A percentile compares a stretch with the other conserved stretches of the same genome.
phyloP scores from a whole-genome alignment of 1,140 invertebrate genomes.

The Drosophila carrolli region DNA sequence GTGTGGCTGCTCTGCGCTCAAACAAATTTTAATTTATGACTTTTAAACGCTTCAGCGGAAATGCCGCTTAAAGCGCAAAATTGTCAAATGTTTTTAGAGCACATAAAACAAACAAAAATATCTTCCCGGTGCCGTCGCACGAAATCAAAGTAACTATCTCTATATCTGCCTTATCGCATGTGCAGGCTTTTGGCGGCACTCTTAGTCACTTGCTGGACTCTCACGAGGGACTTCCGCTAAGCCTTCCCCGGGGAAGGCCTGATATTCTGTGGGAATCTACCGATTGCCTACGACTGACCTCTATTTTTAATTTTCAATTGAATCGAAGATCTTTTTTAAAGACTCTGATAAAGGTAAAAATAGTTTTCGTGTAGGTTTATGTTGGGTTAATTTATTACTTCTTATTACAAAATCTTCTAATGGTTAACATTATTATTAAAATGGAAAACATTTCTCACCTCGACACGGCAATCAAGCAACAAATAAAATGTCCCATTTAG shows the following conservation, averaged over 20 bases:
- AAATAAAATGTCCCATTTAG: too few relatives aligned
- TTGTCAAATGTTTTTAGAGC: constrained; percentile 54
- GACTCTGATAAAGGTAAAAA: background rate
- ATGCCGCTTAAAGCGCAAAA: constrained; percentile 79
- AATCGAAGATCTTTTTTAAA: constrained; percentile 1
- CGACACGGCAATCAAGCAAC: too few relatives aligned
- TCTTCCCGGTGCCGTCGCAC: constrained; percentile 44
- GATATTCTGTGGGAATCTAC: constrained; percentile 2
- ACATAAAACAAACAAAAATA: constrained; percentile 25
- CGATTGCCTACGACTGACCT: constrained; percentile 19
- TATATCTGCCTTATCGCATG: constrained; percentile 34
- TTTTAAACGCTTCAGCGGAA: constrained; percentile 71
- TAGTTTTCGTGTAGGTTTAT: background rate
- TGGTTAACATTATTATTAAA: too few relatives aligned
- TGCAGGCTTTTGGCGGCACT: constrained; percentile 31
- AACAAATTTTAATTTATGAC: constrained; percentile 82
- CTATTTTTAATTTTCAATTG: constrained; percentile 1
- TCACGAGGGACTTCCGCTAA: constrained; percentile 38
- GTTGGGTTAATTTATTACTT: background rate
- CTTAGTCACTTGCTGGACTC: constrained; percentile 23
- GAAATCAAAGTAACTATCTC: constrained; percentile 64
- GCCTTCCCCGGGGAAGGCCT: constrained; percentile 17
- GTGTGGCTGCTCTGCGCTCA: constrained; percentile 49
- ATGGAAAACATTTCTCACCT: too few relatives aligned
- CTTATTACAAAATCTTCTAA: too few relatives aligned